Percentiles rank a stretch among this genome's conserved stretches.
Evolutionary conservation across 2,113 vertebrate genomes (phyloP).

Genomic region (Oreochromis aureus): DNA sequence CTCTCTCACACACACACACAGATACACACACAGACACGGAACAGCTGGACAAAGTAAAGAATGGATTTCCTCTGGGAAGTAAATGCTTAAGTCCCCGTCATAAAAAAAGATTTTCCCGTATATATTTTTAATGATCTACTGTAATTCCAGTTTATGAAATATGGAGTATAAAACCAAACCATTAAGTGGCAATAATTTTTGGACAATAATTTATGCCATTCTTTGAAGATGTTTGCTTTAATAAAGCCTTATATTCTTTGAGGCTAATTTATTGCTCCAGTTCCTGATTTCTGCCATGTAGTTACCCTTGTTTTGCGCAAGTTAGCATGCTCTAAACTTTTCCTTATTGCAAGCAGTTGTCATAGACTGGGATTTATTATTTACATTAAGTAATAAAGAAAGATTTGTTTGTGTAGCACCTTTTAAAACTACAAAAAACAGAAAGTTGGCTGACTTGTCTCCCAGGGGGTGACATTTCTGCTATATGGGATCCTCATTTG

Average conservation of each 20-base stretch:
- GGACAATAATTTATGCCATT: not conserved
- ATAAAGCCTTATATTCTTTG: not conserved
- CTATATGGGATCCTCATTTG: not conserved
- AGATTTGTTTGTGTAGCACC: not conserved
- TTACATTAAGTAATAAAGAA: not conserved
- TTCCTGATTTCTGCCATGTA: not conserved
- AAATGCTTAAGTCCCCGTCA: not conserved
- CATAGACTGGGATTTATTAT: constrained; percentile 6
- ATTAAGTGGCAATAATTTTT: not conserved
- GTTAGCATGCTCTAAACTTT: not conserved
- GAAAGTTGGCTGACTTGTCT: not conserved
- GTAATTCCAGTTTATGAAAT: not conserved
- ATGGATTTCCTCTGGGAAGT: not conserved
- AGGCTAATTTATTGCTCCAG: not conserved
- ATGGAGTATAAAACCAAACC: not conserved
- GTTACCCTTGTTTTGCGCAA: not conserved
- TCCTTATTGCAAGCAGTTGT: constrained; percentile 1
- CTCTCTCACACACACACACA: not conserved
- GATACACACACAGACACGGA: not conserved
- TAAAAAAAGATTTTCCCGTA: not conserved
- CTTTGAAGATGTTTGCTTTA: not conserved
- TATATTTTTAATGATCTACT: not conserved
- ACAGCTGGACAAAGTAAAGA: not conserved
- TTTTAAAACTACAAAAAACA: not conserved
- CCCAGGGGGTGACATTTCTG: not conserved